Conservation (phyloP, 2,888 invertebrate genomes). For the Ennomos erosarius region DNA sequence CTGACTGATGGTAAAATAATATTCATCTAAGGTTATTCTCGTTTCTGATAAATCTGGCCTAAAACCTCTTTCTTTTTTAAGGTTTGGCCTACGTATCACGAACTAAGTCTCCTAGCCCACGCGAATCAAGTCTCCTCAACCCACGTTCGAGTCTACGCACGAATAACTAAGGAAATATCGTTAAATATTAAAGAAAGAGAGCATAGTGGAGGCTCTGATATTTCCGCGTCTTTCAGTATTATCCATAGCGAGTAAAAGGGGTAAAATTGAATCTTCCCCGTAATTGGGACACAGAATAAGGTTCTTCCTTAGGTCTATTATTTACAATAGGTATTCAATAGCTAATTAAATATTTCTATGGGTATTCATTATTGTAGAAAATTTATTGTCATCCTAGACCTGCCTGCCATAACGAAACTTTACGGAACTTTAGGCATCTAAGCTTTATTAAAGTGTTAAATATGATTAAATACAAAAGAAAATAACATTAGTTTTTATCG, state of each 20-base stretch:
- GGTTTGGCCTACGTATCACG: background rate
- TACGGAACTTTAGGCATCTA: too few relatives aligned
- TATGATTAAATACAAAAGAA: too few relatives aligned
- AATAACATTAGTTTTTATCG: too few relatives aligned
- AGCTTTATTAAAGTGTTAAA: too few relatives aligned
- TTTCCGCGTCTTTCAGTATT: slow-evolving; percentile 56
- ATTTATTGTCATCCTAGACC: too few relatives aligned
- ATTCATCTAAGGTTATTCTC: too few relatives aligned
- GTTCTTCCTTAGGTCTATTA: too few relatives aligned
- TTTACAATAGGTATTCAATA: too few relatives aligned
- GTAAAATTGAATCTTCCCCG: slow-evolving; percentile 57
- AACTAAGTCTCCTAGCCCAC: slow-evolving; percentile 2
- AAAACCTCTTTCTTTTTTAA: background rate
- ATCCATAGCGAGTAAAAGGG: slow-evolving; percentile 59
- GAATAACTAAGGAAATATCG: slow-evolving; percentile 34
- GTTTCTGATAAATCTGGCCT: background rate
- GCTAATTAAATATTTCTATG: too few relatives aligned
- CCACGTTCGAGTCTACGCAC: slow-evolving; percentile 20
- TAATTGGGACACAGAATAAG: slow-evolving; percentile 35
- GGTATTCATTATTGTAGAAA: too few relatives aligned
- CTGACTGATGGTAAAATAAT: too few relatives aligned
- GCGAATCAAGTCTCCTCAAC: slow-evolving; percentile 14
- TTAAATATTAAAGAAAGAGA: slow-evolving; percentile 42
- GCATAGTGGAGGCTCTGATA: slow-evolving; percentile 49
- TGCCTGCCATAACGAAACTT: too few relatives aligned